A percentile compares a stretch with the other conserved stretches of the same genome.
phyloP scores from a whole-genome alignment of 2,113 vertebrate species.

The Rhineura floridana region DNA sequence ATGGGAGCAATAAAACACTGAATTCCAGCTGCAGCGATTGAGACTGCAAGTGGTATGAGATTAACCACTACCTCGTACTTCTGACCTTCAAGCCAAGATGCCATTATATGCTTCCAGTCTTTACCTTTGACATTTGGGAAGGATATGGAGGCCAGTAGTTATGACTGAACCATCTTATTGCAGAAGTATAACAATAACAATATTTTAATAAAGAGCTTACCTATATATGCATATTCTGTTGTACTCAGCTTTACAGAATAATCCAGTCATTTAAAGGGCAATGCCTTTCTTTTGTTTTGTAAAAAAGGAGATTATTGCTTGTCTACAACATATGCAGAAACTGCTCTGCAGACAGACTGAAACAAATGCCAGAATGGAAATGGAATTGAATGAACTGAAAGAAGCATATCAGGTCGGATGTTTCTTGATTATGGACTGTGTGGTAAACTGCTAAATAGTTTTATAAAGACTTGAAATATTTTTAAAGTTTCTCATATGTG shows the following conservation, averaged over 20 bases:
- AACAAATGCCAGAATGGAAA: constrained; percentile 75
- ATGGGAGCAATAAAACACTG: background rate
- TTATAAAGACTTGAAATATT: constrained; percentile 40
- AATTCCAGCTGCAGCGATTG: background rate
- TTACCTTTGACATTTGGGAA: background rate
- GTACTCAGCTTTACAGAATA: constrained; percentile 23
- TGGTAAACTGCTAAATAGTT: constrained; percentile 45
- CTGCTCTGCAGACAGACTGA: constrained; percentile 84
- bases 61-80: background rate
- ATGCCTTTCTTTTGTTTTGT: constrained; percentile 39
- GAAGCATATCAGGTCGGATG: constrained; percentile 83
- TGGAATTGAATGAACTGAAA: constrained; percentile 80
- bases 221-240: background rate
- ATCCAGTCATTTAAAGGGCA: constrained; percentile 9
- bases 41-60: background rate
- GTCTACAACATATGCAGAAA: constrained; percentile 83
- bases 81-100: background rate
- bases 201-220: background rate
- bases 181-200: background rate
- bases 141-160: background rate
- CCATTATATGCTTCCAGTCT: background rate
- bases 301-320: constrained; percentile 82
- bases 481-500: constrained; percentile 60
- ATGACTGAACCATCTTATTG: background rate
- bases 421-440: constrained; percentile 56